Evolutionary conservation across 2,113 vertebrate genomes (phyloP).

Genomic region (Phaethornis superciliosus): DNA sequence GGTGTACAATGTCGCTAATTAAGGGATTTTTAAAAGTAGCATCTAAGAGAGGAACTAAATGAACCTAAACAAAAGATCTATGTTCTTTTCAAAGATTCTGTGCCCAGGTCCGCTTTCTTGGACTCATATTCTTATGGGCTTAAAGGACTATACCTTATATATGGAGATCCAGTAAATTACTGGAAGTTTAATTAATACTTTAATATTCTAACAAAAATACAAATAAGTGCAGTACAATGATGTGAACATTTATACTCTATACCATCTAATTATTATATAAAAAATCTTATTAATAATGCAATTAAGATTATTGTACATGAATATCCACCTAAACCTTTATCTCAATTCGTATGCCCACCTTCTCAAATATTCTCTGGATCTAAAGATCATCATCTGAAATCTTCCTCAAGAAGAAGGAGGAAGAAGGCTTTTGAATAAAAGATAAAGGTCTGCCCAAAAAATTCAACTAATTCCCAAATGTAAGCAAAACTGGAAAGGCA

Average conservation of each 20-base stretch:
- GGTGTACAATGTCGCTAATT: not conserved
- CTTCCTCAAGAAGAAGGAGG: not conserved
- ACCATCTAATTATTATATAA: not conserved
- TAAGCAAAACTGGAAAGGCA: not conserved
- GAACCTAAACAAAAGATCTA: not conserved
- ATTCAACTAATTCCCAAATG: fast-evolving
- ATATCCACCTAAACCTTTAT: not conserved
- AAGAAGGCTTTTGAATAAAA: not conserved
- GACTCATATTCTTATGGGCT: not conserved
- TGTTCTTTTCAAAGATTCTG: not conserved
- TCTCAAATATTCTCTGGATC: not conserved
- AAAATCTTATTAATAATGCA: not conserved
- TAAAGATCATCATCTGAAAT: not conserved
- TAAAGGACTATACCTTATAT: not conserved
- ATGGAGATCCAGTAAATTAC: not conserved
- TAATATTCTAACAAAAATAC: not conserved
- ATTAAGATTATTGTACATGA: not conserved
- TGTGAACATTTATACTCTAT: not conserved
- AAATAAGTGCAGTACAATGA: not conserved
- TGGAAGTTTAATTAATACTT: not conserved
- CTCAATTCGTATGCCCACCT: not conserved
- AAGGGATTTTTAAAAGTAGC: not conserved
- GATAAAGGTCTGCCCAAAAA: not conserved
- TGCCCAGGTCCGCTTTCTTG: not conserved
- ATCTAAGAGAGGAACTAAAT: not conserved